Conservation (phyloP, 2,888 invertebrate species). For the Meteorus cinctellus region DNA sequence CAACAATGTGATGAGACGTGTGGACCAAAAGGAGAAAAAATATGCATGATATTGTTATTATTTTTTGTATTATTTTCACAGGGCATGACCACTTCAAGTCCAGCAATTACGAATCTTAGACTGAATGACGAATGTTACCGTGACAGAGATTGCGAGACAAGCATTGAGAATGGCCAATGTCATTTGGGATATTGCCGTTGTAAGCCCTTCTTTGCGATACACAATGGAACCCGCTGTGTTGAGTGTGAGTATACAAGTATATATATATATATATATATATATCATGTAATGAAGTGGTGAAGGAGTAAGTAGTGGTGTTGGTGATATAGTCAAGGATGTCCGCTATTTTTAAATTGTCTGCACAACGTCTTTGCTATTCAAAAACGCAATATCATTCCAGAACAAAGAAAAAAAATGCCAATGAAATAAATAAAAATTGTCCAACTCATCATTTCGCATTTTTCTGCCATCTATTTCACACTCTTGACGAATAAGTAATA, state of each 20-base stretch:
- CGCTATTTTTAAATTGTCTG: not conserved
- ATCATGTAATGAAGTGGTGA: not conserved
- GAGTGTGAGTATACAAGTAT: constrained; percentile 80
- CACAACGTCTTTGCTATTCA: not conserved
- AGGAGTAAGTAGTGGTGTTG: not conserved
- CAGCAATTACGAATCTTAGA: constrained; percentile 61
- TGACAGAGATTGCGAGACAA: constrained; percentile 79
- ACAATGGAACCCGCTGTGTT: constrained; percentile 86
- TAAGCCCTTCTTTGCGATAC: constrained; percentile 86
- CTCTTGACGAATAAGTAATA: not conserved
- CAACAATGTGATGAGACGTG: too few relatives aligned
- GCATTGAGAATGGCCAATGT: constrained; percentile 80
- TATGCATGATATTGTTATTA: not conserved
- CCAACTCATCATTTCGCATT: not conserved
- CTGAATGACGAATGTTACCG: constrained; percentile 80
- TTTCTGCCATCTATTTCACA: not conserved
- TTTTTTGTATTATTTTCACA: constrained; percentile 43
- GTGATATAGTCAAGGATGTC: not conserved
- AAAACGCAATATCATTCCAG: not conserved
- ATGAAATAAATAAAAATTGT: constrained; percentile 2
- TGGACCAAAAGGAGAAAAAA: not conserved
- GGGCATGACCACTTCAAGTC: constrained; percentile 53
- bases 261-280: not conserved
- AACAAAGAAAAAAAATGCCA: not conserved
- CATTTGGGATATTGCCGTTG: constrained; percentile 85